Conservation (phyloP, 2,888 invertebrate species). For the Achlya flavicornis region DNA sequence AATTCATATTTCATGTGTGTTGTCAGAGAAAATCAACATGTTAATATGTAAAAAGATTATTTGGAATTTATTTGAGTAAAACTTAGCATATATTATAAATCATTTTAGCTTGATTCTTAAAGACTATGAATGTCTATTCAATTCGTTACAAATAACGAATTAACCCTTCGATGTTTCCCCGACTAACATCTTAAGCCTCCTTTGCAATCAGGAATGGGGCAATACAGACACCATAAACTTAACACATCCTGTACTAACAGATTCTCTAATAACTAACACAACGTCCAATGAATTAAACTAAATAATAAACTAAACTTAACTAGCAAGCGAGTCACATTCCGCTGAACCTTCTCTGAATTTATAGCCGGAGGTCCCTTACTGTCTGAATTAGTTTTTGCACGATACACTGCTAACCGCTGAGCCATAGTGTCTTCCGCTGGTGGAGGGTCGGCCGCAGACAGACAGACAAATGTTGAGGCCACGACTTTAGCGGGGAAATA, state of each 20-base stretch:
- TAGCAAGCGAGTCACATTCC: slow-evolving; percentile 34
- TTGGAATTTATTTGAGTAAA: no score
- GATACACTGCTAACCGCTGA: slow-evolving; percentile 44
- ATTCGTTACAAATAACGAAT: no score
- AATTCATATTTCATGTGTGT: neutral
- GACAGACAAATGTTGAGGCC: slow-evolving; percentile 45
- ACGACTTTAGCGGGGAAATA: slow-evolving; percentile 32
- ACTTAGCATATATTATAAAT: no score
- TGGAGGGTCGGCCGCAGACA: slow-evolving; percentile 45
- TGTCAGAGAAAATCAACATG: neutral
- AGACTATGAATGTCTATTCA: no score
- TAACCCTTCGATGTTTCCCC: no score
- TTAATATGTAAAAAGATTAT: neutral
- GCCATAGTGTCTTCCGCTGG: slow-evolving; percentile 41
- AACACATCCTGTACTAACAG: neutral
- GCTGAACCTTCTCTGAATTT: slow-evolving; percentile 50
- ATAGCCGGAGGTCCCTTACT: slow-evolving; percentile 57
- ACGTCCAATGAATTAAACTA: slow-evolving; percentile 27
- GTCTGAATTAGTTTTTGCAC: slow-evolving; percentile 74
- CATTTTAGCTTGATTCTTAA: no score
- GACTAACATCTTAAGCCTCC: no score
- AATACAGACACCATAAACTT: neutral
- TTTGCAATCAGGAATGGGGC: no score
- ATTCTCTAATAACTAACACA: neutral
- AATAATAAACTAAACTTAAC: slow-evolving; percentile 37